phyloP scores from a whole-genome alignment of 1,140 invertebrate species.

The Eubasilissa regina region DNA sequence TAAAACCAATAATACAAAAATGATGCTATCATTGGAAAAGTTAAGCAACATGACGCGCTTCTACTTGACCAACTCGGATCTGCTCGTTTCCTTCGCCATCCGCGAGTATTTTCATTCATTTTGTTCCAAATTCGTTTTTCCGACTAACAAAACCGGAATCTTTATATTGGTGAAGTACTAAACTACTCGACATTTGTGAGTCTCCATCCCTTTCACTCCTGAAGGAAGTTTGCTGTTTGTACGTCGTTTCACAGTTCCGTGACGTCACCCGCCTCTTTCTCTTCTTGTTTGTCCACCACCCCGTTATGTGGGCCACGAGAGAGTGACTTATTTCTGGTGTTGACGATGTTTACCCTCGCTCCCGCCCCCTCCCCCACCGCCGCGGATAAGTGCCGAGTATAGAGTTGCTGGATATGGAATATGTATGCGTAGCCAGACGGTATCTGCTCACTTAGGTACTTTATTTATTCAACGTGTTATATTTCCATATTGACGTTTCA shows the following conservation, averaged over 20 bases:
- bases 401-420: conserved; percentile 46
- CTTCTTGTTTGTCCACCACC: conserved; percentile 43
- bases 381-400: conserved; percentile 49
- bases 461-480: conserved; percentile 48
- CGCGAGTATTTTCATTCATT: conserved; percentile 3
- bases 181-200: too few relatives aligned
- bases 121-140: not conserved
- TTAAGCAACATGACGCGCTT: not conserved
- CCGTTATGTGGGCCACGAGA: conserved; percentile 45
- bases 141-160: too few relatives aligned
- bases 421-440: conserved; percentile 31
- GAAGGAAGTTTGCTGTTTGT: not conserved
- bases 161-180: too few relatives aligned
- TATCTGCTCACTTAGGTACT: conserved; percentile 24
- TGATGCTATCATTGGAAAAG: not conserved
- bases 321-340: conserved; percentile 54
- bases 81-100: not conserved
- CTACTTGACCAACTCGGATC: not conserved
- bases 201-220: too few relatives aligned
- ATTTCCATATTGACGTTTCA: conserved; percentile 43
- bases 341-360: conserved; percentile 54
- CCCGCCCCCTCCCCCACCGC: conserved; percentile 20
- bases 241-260: conserved; percentile 14
- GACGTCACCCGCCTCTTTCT: conserved; percentile 49
- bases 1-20: too few relatives aligned